Evolutionary conservation across 2,888 invertebrate genomes (phyloP).

Genomic region (Cybosia mesomella): DNA sequence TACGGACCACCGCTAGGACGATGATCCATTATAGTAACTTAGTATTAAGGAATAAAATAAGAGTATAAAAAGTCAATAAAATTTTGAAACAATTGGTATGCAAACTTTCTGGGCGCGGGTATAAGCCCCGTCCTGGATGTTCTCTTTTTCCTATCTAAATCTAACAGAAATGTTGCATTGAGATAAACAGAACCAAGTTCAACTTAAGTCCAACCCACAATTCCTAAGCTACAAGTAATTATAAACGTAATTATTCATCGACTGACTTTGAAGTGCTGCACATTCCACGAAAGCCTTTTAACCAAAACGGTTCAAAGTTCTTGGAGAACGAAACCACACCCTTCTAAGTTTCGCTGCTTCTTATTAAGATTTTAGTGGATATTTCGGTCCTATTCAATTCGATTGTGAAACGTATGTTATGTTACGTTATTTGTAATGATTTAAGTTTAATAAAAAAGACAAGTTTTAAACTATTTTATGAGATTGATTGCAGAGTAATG

Average conservation of each 20-base stretch:
- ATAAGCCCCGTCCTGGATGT: too few relatives aligned
- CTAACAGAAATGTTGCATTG: background rate
- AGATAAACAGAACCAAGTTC: background rate
- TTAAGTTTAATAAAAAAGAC: background rate
- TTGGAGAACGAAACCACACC: conserved; percentile 17
- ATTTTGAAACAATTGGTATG: too few relatives aligned
- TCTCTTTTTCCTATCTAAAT: too few relatives aligned
- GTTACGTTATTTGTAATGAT: background rate
- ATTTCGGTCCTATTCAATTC: conserved; percentile 8
- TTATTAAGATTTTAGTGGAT: conserved; percentile 8
- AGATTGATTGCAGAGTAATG: too few relatives aligned
- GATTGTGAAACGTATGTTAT: background rate
- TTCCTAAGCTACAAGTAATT: background rate
- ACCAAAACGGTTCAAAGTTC: conserved; percentile 14
- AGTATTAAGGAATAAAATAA: background rate
- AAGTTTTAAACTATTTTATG: too few relatives aligned
- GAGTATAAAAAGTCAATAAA: background rate
- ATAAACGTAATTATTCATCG: background rate
- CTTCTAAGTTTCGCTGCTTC: conserved; percentile 16
- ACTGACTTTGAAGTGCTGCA: conserved; percentile 3
- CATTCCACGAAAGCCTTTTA: conserved; percentile 17
- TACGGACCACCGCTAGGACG: background rate
- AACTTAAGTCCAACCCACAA: background rate
- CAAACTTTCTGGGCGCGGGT: too few relatives aligned
- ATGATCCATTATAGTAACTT: background rate